Conservation (phyloP, 2,888 invertebrate species). For the Anodontia alba region DNA sequence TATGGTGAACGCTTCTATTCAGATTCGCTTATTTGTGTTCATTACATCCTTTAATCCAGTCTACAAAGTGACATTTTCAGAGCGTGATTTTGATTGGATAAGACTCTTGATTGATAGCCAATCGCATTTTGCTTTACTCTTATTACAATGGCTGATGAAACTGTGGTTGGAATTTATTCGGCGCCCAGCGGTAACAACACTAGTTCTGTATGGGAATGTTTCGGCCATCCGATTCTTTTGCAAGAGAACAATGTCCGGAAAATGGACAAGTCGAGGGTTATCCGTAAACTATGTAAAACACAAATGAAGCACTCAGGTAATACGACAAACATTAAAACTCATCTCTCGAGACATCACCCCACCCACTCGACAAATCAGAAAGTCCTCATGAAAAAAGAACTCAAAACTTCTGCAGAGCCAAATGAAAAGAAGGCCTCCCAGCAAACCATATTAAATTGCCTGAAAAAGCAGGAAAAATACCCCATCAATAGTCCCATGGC, state of each 20-base stretch:
- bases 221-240: neutral
- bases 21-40: constrained; percentile 1
- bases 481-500: neutral
- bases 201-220: neutral
- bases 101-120: neutral
- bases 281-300: neutral
- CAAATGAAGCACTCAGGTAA: neutral
- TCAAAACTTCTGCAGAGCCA: neutral
- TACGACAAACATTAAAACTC: neutral
- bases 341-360: neutral
- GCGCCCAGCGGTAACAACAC: neutral
- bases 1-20: constrained; percentile 1
- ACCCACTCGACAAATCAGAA: neutral
- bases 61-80: neutral
- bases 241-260: neutral
- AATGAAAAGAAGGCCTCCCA: constrained; percentile 1
- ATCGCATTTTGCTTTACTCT: neutral
- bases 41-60: neutral
- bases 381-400: neutral
- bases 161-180: neutral
- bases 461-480: constrained; percentile 10
- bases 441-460: neutral
- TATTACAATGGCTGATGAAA: neutral
- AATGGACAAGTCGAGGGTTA: neutral
- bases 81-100: neutral